phyloP scores from a whole-genome alignment of 2,113 vertebrate genomes.

The Petrocephalus microphthalmus region DNA sequence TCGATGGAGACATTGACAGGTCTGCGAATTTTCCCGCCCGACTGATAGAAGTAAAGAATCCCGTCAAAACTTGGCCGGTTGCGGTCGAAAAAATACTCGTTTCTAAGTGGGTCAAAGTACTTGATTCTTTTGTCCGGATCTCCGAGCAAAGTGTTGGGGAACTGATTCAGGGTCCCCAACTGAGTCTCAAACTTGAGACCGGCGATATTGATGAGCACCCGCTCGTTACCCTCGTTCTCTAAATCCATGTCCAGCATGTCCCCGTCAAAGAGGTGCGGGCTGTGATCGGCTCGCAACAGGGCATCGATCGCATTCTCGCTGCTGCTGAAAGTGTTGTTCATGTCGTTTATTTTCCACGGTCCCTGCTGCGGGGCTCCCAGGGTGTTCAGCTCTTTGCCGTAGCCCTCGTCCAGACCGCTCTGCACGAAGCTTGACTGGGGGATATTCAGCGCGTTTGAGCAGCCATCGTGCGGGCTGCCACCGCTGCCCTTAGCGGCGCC shows the following conservation, averaged over 20 bases:
- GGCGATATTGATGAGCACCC: conserved; percentile 89
- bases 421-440: conserved; percentile 52
- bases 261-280: conserved; percentile 67
- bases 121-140: conserved; percentile 84
- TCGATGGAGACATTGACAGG: conserved; percentile 91
- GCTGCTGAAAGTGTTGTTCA: conserved; percentile 64
- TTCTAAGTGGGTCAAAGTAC: conserved; percentile 91
- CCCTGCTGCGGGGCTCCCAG: conserved; percentile 41
- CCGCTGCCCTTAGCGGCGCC: conserved; percentile 63
- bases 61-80: conserved; percentile 92
- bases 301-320: conserved; percentile 65
- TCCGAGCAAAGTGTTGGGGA: conserved; percentile 85
- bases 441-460: conserved; percentile 56
- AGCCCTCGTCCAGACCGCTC: conserved; percentile 47
- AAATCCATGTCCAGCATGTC: conserved; percentile 61
- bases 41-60: conserved; percentile 94
- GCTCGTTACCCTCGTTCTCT: conserved; percentile 64
- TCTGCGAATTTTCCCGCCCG: conserved; percentile 81
- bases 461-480: conserved; percentile 51
- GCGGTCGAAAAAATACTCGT: conserved; percentile 97
- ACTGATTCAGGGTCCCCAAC: conserved; percentile 88
- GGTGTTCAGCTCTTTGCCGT: conserved; percentile 53
- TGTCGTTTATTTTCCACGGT: conserved; percentile 63
- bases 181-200: conserved; percentile 91
- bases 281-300: conserved; percentile 67